These are phyloP conservation scores for Dolichotis patagonum DNA, from an alignment of 2,113 vertebrate genomes.

Conservation along the genomic window DNA sequence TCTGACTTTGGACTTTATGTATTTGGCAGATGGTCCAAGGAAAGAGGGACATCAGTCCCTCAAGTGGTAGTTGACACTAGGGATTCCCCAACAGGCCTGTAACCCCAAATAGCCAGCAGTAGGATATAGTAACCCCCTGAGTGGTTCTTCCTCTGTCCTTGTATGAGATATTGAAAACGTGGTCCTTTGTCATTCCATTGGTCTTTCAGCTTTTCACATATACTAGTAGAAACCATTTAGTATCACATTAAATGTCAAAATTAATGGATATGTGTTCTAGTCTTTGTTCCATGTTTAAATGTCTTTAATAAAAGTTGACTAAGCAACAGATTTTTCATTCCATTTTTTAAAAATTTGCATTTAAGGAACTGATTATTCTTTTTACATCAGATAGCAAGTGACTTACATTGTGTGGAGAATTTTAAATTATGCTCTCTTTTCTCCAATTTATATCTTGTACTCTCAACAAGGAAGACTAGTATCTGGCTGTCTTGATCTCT, in stretches of 20 bases:
- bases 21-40: conserved; percentile 22
- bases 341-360: conserved; percentile 31
- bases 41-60: background rate
- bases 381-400: conserved; percentile 28
- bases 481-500: background rate
- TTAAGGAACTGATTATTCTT: conserved; percentile 35
- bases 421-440: conserved; percentile 42
- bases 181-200: background rate
- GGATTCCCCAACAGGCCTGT: conserved; percentile 11
- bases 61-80: conserved; percentile 40
- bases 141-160: conserved; percentile 25
- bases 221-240: background rate
- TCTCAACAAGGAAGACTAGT: background rate
- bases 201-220: conserved; percentile 20
- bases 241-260: background rate
- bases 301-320: conserved; percentile 1
- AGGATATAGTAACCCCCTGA: background rate
- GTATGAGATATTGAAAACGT: background rate
- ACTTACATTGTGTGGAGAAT: conserved; percentile 38
- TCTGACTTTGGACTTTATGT: background rate
- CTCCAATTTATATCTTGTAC: background rate
- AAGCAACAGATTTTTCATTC: conserved; percentile 28
- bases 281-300: conserved; percentile 46
- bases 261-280: background rate
- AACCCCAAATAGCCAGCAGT: background rate